phyloP scores from a whole-genome alignment of 2,797 vertebrate species.

The Sus cebifrons region DNA sequence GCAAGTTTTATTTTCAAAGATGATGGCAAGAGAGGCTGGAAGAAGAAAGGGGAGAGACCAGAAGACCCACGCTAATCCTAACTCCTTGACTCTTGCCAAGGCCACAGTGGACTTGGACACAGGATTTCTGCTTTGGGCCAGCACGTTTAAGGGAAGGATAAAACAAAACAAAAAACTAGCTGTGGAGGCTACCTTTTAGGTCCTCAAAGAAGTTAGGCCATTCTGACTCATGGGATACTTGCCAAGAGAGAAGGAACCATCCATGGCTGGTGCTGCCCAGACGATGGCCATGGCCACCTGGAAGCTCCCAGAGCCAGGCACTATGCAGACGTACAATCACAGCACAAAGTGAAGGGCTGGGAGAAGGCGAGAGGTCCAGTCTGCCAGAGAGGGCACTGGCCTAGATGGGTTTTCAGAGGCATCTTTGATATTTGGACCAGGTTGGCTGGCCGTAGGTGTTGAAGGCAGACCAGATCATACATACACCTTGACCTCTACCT shows the following conservation, averaged over 20 bases:
- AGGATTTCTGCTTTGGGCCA: background rate
- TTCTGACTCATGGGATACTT: background rate
- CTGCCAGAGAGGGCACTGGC: fast-evolving
- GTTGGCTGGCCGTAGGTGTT: background rate
- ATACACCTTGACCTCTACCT: background rate
- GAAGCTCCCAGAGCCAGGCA: background rate
- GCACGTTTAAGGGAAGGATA: background rate
- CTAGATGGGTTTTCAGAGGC: background rate
- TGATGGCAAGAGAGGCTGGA: background rate
- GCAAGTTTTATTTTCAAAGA: background rate
- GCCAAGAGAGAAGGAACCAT: background rate
- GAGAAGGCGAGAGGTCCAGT: background rate
- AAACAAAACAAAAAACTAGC: background rate
- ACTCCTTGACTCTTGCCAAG: background rate
- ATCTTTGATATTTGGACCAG: background rate
- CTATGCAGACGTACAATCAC: fast-evolving
- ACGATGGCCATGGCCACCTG: background rate
- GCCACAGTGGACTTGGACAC: background rate
- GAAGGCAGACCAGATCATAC: background rate
- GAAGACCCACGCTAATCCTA: background rate
- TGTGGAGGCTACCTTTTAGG: background rate
- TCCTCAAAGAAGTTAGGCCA: background rate
- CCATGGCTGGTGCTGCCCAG: background rate
- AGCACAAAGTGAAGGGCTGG: background rate
- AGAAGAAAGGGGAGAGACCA: background rate